Conservation (phyloP, 2,797 vertebrate genomes). For the Chrosomus eos region DNA sequence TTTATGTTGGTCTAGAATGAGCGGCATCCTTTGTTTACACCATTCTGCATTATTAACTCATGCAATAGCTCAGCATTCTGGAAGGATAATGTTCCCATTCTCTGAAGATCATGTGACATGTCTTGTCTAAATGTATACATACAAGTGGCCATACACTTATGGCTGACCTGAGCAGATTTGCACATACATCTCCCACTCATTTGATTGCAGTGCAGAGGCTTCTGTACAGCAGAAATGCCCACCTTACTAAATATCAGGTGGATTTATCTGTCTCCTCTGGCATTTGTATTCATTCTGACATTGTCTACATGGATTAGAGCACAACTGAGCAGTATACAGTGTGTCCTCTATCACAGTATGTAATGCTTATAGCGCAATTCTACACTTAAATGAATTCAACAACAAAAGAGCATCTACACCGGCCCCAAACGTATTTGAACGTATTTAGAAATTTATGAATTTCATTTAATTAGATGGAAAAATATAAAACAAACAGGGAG, state of each 20-base stretch:
- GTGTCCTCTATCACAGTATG: background rate
- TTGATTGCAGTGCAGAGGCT: background rate
- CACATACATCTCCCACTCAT: constrained; percentile 2
- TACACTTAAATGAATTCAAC: background rate
- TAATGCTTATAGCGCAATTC: background rate
- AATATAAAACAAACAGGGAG: background rate
- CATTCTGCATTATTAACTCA: background rate
- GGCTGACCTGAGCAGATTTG: constrained; percentile 14
- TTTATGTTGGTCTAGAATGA: background rate
- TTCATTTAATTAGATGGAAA: background rate
- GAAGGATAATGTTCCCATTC: background rate
- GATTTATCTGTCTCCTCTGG: background rate
- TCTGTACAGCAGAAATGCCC: constrained; percentile 20
- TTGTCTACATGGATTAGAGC: constrained; percentile 40
- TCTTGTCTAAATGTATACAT: constrained; percentile 7
- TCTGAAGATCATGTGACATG: background rate
- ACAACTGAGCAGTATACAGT: background rate
- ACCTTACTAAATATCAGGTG: background rate
- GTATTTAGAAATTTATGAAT: background rate
- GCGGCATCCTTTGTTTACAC: background rate
- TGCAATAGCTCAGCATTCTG: background rate
- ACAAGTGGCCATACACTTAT: background rate
- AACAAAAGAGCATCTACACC: background rate
- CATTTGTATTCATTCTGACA: constrained; percentile 2
- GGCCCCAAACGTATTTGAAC: background rate